These are phyloP conservation scores for Gymnoscelis rufifasciata DNA, from an alignment of 2,888 invertebrate species.

Conservation along the genomic window DNA sequence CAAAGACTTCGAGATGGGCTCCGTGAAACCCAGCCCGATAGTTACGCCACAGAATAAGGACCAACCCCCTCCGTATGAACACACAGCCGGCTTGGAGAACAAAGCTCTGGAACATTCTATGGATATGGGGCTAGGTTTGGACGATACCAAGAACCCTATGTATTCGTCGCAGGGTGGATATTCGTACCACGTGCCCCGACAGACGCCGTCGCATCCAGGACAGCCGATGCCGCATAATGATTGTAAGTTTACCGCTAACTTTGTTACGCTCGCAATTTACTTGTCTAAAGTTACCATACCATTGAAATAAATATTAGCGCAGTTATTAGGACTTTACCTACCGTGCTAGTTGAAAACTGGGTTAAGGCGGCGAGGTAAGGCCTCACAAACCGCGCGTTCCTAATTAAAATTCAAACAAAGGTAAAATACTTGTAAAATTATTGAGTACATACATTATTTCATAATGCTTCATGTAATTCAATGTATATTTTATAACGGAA, in stretches of 20 bases:
- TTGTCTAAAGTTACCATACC: no score
- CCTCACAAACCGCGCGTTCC: no score
- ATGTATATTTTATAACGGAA: no score
- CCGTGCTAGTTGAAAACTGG: no score
- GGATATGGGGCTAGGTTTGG: slow-evolving; percentile 89
- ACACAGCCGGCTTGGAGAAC: slow-evolving; percentile 91
- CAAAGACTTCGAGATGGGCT: slow-evolving; percentile 95
- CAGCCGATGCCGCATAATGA: slow-evolving; percentile 87
- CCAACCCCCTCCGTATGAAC: slow-evolving; percentile 93
- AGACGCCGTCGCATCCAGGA: slow-evolving; percentile 79
- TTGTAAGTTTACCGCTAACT: slow-evolving; percentile 81
- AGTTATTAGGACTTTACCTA: no score
- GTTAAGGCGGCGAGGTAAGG: no score
- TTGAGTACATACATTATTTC: no score
- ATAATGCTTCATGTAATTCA: no score
- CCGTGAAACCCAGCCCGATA: slow-evolving; percentile 87
- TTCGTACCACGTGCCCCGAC: slow-evolving; percentile 88
- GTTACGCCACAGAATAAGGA: slow-evolving; percentile 92
- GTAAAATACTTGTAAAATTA: no score
- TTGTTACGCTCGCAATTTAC: no score
- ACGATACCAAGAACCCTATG: slow-evolving; percentile 91
- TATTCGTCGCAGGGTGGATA: slow-evolving; percentile 92
- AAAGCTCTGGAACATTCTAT: slow-evolving; percentile 94
- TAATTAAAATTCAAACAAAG: no score
- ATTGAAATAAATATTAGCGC: no score